phyloP scores from a whole-genome alignment of 2,888 invertebrate genomes.

The Nomada goodeniana region DNA sequence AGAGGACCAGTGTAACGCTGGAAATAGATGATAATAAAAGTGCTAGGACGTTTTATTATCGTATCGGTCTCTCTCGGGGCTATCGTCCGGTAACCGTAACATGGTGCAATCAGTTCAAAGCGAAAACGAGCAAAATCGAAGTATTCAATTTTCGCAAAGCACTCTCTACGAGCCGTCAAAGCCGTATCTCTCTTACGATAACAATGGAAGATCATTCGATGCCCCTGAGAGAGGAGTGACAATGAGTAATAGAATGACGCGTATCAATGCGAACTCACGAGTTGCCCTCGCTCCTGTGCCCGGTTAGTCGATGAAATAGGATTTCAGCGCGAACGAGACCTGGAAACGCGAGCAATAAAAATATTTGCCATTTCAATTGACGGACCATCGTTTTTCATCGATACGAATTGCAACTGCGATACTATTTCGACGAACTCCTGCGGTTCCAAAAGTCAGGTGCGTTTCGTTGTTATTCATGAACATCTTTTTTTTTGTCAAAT shows the following conservation, averaged over 20 bases:
- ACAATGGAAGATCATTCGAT: conserved; percentile 64
- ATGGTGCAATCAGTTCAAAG: conserved; percentile 44
- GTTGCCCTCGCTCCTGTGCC: conserved; percentile 31
- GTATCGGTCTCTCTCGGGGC: conserved; percentile 2
- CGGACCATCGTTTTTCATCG: conserved; percentile 42
- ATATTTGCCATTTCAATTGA: conserved; percentile 56
- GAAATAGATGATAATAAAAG: neutral
- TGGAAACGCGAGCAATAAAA: conserved; percentile 56
- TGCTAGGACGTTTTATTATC: conserved; percentile 16
- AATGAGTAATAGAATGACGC: conserved; percentile 62
- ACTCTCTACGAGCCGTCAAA: conserved; percentile 29
- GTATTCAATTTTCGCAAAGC: conserved; percentile 62
- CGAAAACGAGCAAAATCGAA: conserved; percentile 63
- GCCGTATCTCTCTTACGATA: conserved; percentile 54
- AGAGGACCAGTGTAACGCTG: neutral
- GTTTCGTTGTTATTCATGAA: conserved; percentile 12
- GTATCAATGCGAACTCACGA: conserved; percentile 49
- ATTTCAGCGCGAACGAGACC: conserved; percentile 57
- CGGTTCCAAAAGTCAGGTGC: conserved; percentile 11
- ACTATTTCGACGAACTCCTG: conserved; percentile 29
- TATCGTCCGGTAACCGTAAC: neutral
- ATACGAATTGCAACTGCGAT: conserved; percentile 45
- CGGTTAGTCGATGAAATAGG: conserved; percentile 51
- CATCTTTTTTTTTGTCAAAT: neutral
- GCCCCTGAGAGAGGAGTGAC: conserved; percentile 39